Evolutionary conservation across 2,888 invertebrate species (phyloP), one percentile per base, ranked within the genome.

Genomic region (Eudemis profundana): DNA sequence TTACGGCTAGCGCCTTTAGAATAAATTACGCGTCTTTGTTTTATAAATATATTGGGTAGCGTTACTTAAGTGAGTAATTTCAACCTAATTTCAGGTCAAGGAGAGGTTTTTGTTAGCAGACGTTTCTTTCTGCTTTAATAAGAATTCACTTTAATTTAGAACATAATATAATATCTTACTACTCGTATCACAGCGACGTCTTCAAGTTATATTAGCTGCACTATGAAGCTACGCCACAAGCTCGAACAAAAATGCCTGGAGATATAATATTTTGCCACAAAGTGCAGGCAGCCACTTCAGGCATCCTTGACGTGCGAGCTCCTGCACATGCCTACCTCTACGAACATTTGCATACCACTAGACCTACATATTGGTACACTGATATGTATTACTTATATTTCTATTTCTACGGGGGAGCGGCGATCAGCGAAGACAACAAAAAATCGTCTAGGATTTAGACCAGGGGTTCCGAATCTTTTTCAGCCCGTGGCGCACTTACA

Each of bases 1-100:
- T n/a, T 38, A 10, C 21, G 4, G 23, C 2, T 23, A 40, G 23
- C 36, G 27, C 54, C 54, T 56, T 56, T 27, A 17, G 38, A 51
- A 36, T 19, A 23, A 23, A 4, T 40, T 40, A 40, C 27, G n/a
- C 15, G 12, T 56, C 4, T 7, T 50, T 51, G 33, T 50, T 50
- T 33, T 17, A 17, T 17, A n/a, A 1, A 23, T 27, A 14, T 49
- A 15, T 49, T 29, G 27, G 15, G 29, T 8, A 12, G 15, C 17
- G 33, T 47, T 23, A 12, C 23, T 46, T 47, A n/a, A 23, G 23
- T 47, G 4, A n/a, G n/a, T 47, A 4, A n/a, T 7, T 10, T 23
- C n/a, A n/a, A 21, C 4, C 12, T 10, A 33, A 10, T 10, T 33
- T 33, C n/a, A n/a, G n/a, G n/a, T n/a, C n/a, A n/a, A n/a, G n/a